Evolutionary conservation across 2,888 invertebrate genomes (phyloP).

Genomic region (Phania funesta): DNA sequence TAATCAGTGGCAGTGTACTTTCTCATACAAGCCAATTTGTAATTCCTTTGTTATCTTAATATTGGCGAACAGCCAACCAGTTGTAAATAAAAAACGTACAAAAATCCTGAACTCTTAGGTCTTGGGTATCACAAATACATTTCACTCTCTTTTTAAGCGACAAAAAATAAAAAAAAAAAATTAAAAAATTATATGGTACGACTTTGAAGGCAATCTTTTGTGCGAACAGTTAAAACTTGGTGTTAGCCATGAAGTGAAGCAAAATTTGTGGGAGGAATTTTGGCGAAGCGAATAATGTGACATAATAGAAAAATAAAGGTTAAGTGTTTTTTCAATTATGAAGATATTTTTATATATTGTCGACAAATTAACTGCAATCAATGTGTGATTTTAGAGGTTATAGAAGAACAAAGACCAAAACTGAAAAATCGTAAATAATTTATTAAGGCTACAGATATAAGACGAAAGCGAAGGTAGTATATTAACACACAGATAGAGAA

Average conservation of each 20-base stretch:
- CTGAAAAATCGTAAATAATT: slow-evolving; percentile 12
- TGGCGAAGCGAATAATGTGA: slow-evolving; percentile 28
- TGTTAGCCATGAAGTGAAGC: slow-evolving; percentile 32
- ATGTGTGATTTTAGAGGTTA: neutral
- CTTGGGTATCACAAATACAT: slow-evolving; percentile 34
- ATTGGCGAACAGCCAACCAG: slow-evolving; percentile 51
- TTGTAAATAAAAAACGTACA: neutral
- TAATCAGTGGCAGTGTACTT: no score
- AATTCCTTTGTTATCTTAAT: slow-evolving; percentile 56
- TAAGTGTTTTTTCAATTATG: neutral
- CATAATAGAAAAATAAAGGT: slow-evolving; percentile 43
- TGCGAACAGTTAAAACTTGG: neutral
- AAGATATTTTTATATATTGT: neutral
- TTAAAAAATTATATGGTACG: neutral
- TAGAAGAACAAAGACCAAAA: neutral
- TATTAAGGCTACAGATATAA: neutral
- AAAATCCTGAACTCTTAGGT: neutral
- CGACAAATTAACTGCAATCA: slow-evolving; percentile 42
- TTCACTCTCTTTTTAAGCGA: slow-evolving; percentile 25
- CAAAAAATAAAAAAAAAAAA: neutral
- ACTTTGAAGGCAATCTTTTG: neutral
- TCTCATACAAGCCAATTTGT: slow-evolving; percentile 45
- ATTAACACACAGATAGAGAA: no score
- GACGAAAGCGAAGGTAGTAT: no score
- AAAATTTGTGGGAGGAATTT: slow-evolving; percentile 46